Percentiles rank a stretch among this genome's conserved stretches.
phyloP scores from a whole-genome alignment of 2,797 vertebrate genomes.

The Oreochromis mossambicus region DNA sequence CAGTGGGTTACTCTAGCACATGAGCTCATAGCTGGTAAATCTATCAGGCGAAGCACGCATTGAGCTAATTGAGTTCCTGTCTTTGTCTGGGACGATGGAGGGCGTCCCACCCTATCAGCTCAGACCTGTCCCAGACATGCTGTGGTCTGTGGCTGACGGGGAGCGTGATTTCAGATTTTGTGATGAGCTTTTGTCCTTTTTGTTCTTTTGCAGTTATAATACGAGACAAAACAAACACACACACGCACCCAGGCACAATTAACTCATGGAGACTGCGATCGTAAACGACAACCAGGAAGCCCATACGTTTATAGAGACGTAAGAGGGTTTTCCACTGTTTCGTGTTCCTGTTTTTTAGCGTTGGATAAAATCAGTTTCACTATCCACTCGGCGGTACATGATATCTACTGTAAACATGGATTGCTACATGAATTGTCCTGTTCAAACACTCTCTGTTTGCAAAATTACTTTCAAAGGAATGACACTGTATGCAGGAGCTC shows the following conservation, averaged over 20 bases:
- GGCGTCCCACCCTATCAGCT: slow-evolving; percentile 53
- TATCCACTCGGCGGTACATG: slow-evolving; percentile 13
- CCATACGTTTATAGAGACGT: background rate
- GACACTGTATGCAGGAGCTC: background rate
- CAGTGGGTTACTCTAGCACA: slow-evolving; percentile 41
- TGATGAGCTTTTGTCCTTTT: slow-evolving; percentile 47
- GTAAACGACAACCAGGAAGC: background rate
- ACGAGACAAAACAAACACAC: background rate
- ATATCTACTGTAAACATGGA: slow-evolving; percentile 54
- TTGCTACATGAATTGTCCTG: slow-evolving; percentile 47
- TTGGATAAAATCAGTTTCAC: background rate
- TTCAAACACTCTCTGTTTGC: slow-evolving; percentile 60
- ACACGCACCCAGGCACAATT: background rate
- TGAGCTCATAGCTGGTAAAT: slow-evolving; percentile 82
- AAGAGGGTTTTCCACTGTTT: background rate
- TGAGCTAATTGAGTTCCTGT: slow-evolving; percentile 79
- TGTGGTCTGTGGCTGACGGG: slow-evolving; percentile 26
- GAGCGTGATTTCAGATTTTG: slow-evolving; percentile 12
- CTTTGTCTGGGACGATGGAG: slow-evolving; percentile 75
- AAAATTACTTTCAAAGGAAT: slow-evolving; percentile 54
- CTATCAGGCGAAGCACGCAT: slow-evolving; percentile 63
- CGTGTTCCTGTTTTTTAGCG: background rate
- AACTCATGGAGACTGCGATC: background rate
- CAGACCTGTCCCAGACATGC: slow-evolving; percentile 33
- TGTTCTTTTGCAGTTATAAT: slow-evolving; percentile 37